Evolutionary conservation across 2,113 vertebrate genomes (phyloP).

Genomic region (Blennius ocellaris): DNA sequence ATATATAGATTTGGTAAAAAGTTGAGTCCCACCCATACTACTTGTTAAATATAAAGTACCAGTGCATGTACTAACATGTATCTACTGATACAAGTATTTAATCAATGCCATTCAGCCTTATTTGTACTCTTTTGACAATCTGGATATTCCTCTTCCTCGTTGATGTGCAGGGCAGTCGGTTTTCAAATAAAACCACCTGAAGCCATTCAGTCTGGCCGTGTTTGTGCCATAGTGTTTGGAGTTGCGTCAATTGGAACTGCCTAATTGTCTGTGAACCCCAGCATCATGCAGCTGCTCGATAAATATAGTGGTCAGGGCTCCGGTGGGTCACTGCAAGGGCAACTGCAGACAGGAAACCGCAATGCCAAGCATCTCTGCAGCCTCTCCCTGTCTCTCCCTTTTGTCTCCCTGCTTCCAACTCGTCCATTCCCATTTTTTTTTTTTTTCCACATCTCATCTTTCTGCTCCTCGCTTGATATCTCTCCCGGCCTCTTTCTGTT

Average conservation of each 20-base stretch:
- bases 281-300: slow-evolving; percentile 52
- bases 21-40: too few relatives aligned
- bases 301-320: slow-evolving; percentile 48
- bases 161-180: neutral
- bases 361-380: slow-evolving; percentile 52
- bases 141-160: neutral
- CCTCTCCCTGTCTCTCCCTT: slow-evolving; percentile 45
- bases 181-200: neutral
- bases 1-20: too few relatives aligned
- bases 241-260: neutral
- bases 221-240: neutral
- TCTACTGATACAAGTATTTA: too few relatives aligned
- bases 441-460: neutral
- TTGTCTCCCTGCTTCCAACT: neutral
- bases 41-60: too few relatives aligned
- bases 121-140: neutral
- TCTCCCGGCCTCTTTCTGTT: slow-evolving; percentile 4
- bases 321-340: slow-evolving; percentile 29
- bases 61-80: too few relatives aligned
- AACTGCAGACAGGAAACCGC: slow-evolving; percentile 35
- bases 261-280: slow-evolving; percentile 4
- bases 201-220: neutral
- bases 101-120: too few relatives aligned
- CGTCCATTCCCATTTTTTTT: too few relatives aligned
- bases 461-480: neutral